Evolutionary conservation across 2,797 vertebrate species (phyloP).

Genomic region (Enteromius argenteus): DNA sequence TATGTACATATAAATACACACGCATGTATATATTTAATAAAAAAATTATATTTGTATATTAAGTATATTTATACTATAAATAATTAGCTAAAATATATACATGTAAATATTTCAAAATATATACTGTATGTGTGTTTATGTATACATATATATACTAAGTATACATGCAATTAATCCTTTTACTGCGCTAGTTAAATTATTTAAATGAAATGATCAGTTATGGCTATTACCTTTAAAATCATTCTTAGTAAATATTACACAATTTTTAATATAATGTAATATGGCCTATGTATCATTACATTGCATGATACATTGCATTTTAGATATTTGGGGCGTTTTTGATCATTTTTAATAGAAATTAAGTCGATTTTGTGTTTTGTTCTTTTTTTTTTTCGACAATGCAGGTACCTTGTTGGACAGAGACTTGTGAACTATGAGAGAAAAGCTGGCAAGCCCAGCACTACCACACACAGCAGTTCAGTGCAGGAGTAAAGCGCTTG

Average conservation of each 20-base stretch:
- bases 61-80: too few relatives aligned
- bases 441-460: conserved; percentile 87
- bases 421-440: conserved; percentile 98
- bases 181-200: not conserved
- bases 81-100: too few relatives aligned
- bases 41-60: too few relatives aligned
- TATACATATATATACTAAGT: too few relatives aligned
- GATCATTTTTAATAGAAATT: not conserved
- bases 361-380: not conserved
- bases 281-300: not conserved
- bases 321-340: not conserved
- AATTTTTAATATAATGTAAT: not conserved
- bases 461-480: conserved; percentile 82
- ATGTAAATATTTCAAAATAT: too few relatives aligned
- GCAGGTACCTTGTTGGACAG: conserved; percentile 97
- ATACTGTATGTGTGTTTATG: too few relatives aligned
- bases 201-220: not conserved
- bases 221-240: not conserved
- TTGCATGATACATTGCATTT: not conserved
- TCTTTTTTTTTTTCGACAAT: conserved; percentile 34
- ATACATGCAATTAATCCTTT: too few relatives aligned
- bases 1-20: too few relatives aligned
- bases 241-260: not conserved
- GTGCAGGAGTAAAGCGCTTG: conserved; percentile 83
- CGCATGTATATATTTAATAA: too few relatives aligned